Evolutionary conservation across 2,888 invertebrate genomes (phyloP).

Genomic region (Dryobotodes eremita): DNA sequence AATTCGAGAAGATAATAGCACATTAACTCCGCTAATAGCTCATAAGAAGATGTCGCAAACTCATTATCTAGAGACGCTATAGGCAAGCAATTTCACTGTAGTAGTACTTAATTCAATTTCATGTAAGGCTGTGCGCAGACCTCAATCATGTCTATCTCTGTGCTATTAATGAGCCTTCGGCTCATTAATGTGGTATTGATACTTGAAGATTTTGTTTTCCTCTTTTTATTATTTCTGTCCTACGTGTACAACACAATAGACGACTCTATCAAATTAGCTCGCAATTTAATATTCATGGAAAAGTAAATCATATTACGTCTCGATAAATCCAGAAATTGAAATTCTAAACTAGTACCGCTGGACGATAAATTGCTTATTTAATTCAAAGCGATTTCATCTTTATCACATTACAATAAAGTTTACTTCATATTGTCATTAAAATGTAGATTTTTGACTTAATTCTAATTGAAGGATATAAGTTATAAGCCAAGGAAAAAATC

Average conservation of each 20-base stretch:
- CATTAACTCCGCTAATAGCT: constrained; percentile 37
- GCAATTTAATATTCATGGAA: constrained; percentile 43
- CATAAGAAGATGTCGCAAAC: constrained; percentile 20
- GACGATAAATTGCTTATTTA: constrained; percentile 12
- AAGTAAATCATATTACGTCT: constrained; percentile 36
- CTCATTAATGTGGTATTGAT: neutral
- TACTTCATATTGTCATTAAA: constrained; percentile 15
- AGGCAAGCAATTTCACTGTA: constrained; percentile 14
- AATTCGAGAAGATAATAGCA: constrained; percentile 21
- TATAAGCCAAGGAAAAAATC: neutral
- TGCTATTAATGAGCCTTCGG: too few relatives aligned
- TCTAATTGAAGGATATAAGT: constrained; percentile 30
- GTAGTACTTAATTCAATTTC: neutral
- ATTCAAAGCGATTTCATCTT: constrained; percentile 24
- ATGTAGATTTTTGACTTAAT: neutral
- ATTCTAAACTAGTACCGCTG: constrained; percentile 23
- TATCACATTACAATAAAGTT: neutral
- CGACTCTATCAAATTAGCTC: neutral
- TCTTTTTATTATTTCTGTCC: neutral
- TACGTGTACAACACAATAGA: neutral
- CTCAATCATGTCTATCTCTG: too few relatives aligned
- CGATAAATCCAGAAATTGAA: constrained; percentile 37
- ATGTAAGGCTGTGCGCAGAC: too few relatives aligned
- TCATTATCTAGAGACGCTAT: constrained; percentile 37
- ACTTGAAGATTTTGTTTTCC: neutral